Evolutionary conservation across 2,113 vertebrate genomes (phyloP).

Genomic region (Sclerurus mexicanus): DNA sequence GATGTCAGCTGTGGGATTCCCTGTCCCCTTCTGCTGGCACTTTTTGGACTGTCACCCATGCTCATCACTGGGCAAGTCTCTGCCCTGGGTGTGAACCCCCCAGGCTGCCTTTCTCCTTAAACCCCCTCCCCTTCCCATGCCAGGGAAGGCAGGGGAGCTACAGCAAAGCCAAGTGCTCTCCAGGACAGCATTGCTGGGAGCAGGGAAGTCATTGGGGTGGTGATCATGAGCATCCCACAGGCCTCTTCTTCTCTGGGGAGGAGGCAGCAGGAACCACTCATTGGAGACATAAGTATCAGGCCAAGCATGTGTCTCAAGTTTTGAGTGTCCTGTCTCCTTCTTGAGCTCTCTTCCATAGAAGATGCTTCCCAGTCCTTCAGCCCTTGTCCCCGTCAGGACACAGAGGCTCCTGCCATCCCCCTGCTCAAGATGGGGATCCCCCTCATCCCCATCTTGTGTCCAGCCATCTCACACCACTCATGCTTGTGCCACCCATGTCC

Average conservation of each 20-base stretch:
- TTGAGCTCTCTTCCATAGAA: not conserved
- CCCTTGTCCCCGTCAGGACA: not conserved
- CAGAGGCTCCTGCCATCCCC: rapidly evolving
- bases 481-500: not conserved
- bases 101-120: not conserved
- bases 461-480: rapidly evolving
- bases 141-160: not conserved
- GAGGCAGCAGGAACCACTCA: not conserved
- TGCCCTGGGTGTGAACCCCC: not conserved
- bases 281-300: not conserved
- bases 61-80: not conserved
- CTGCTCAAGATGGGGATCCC: too few relatives aligned
- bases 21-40: not conserved
- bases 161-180: not conserved
- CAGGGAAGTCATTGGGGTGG: rapidly evolving
- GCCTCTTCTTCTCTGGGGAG: not conserved
- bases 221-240: rapidly evolving
- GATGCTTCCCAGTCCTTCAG: not conserved
- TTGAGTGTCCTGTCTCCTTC: not conserved
- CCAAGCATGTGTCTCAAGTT: not conserved
- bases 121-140: not conserved
- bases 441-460: not conserved
- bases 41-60: rapidly evolving
- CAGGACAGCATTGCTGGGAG: not conserved
- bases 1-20: not conserved